Percentiles rank a stretch among this genome's conserved stretches.
Conservation (phyloP, 2,113 vertebrate genomes). For the Cygnus buccinator region DNA sequence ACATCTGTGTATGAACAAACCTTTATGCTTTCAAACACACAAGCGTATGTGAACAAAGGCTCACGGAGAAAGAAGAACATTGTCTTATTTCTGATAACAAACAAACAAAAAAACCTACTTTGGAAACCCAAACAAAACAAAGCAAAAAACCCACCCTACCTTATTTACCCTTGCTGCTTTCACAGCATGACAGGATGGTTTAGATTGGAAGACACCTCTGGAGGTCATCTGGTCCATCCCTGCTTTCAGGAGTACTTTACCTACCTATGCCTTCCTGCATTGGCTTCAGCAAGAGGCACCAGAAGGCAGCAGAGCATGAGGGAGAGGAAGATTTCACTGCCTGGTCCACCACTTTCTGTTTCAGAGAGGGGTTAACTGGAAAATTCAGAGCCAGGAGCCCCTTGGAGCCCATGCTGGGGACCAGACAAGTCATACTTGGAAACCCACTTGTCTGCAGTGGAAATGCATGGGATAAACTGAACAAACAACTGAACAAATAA, state of each 20-base stretch:
- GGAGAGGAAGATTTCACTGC: not conserved
- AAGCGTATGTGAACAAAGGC: not conserved
- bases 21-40: not conserved
- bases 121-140: not conserved
- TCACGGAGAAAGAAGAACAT: rapidly evolving
- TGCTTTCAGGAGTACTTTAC: not conserved
- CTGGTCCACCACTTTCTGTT: not conserved
- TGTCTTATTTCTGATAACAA: not conserved
- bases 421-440: not conserved
- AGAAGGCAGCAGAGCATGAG: not conserved
- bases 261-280: not conserved
- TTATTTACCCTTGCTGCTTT: not conserved
- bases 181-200: no score
- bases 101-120: not conserved
- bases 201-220: no score
- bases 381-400: not conserved
- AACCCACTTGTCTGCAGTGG: not conserved
- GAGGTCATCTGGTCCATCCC: no score
- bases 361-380: not conserved
- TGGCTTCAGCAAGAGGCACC: not conserved
- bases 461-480: not conserved
- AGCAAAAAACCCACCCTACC: not conserved
- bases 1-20: conserved; percentile 24
- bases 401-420: not conserved
- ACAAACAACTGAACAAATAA: not conserved